Percentiles rank a stretch among this genome's conserved stretches.
These are phyloP conservation scores for Miichthys miiuy DNA, from an alignment of 2,797 vertebrate genomes.

Conservation along the genomic window DNA sequence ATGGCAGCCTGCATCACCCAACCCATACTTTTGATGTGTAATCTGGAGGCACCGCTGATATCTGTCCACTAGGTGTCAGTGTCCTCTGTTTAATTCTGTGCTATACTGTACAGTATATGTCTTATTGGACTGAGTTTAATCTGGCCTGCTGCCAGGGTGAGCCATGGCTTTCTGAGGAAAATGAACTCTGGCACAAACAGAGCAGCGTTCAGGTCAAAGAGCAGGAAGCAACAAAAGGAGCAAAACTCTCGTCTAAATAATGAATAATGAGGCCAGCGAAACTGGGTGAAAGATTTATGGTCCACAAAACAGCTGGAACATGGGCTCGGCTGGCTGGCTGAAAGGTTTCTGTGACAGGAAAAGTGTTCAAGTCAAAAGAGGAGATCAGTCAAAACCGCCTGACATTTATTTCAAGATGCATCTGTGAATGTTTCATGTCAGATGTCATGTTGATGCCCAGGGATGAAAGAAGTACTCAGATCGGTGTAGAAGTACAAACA, in stretches of 20 bases:
- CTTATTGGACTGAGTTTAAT: too few relatives aligned
- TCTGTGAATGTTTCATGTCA: background rate
- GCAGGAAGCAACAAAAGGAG: background rate
- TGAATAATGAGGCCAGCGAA: constrained; percentile 13
- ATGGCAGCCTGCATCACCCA: too few relatives aligned
- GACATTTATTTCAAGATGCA: constrained; percentile 2
- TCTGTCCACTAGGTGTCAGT: constrained; percentile 49
- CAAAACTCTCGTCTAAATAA: constrained; percentile 38
- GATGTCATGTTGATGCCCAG: background rate
- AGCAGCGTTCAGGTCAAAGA: constrained; percentile 10
- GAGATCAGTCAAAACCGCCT: background rate
- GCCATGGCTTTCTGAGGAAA: background rate
- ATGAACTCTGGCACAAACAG: constrained; percentile 24
- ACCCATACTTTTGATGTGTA: too few relatives aligned
- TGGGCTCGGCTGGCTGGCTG: background rate
- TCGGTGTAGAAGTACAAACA: too few relatives aligned
- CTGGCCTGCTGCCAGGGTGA: background rate
- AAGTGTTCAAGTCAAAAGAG: background rate
- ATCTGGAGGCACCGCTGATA: constrained; percentile 4
- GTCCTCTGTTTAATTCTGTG: background rate
- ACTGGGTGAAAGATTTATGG: constrained; percentile 37
- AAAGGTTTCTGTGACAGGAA: background rate
- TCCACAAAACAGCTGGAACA: constrained; percentile 7
- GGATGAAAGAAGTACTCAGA: background rate
- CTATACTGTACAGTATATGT: background rate